Base-by-base conservation (phyloP, 2,113 vertebrate genomes). In the Corythaeola cristata region DNA sequence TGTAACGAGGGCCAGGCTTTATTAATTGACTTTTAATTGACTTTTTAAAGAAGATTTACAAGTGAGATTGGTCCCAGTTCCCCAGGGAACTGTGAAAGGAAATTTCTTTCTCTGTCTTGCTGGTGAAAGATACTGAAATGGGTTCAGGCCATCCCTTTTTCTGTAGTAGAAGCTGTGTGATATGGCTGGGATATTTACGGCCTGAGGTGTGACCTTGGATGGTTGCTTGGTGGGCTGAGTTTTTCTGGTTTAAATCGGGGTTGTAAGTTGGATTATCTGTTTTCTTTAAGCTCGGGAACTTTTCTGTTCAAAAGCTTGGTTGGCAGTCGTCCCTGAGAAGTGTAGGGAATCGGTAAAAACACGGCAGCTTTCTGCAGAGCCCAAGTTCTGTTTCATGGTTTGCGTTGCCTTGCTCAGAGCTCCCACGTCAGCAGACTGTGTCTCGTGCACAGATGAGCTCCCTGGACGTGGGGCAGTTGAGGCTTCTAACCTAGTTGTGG, bases 311-410 rank as follows among this genome's bases (percentile, higher is more conserved):
- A 20, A 23, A n/a, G 4, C 15, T 47, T 39, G 45, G 41, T 8
- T 88, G 19, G 9, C 3, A 5, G 33, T 45, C 30, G 8, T 33
- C 33, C 33, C 53, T 56, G 44, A 67, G 69, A 67, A 37, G 28
- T 2, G 3, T 6, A 16, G 41, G 68, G 37, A 35, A 5, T 6
- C 56, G 75, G 15, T 47, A 3, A 11, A 67, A 66, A 59, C 2
- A 1, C 5, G 26, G 41, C 6, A 30, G 30, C n/a, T 64, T 20
- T 53, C 82, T 63, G 55, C 37, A 67, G 9, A 37, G 15, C 47
- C 24, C 26, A 2, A 4, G 35, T 12, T 28, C 9, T 23, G 28
- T 44, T 28, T 20, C 5, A 0, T 7, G 2, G 5, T 35, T 20
- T 32, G 30, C 6, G 21, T 4, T 45, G 45, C 13, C 18, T 35